Evolutionary conservation across 1,140 invertebrate species (phyloP), one percentile per base, ranked within the genome.

Genomic region (Atta colombica): DNA sequence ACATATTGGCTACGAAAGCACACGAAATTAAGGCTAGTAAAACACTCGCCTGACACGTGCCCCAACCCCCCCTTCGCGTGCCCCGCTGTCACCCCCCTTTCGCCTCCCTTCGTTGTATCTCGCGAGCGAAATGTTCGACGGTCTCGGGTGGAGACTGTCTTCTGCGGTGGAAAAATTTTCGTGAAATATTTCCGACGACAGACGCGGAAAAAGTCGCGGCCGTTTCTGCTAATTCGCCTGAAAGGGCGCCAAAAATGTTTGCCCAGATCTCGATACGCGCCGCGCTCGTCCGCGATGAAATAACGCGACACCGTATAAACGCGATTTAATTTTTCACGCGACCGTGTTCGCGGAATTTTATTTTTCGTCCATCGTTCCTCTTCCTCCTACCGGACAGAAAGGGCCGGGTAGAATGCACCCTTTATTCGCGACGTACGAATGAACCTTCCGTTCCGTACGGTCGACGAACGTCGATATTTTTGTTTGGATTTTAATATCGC

Each of bases 11-110:
- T 94, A 89, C 92, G 93, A 94, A 93, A 93, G 92, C 92, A 91
- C 91, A 91, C 93, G 92, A 94, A 94, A 94, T 94, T 94, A 94
- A 94, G 93, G 93, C 93, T 94, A 94, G 93, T 94, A 94, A 94
- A 94, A 94, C 93, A 94, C 92, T 93, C 92, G 90, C 89, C 90
- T 94, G 92, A 94, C 93, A 93, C 88, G 75, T 68, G 71, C 31
- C 74, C 69, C 77, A 39, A 71, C 80, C 55, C 31, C 55, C 31
- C 18, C 55, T 68, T 39, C 31, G 31, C 65, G 65, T 68, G 65
- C 65, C 65, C 31, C 35, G 65, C 53, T 12, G 12, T 35, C 18
- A 16, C 60, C 18, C 28, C 25, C 12, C 3, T 28, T n/a, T 1
- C n/a, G 0, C 18, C 18, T 5, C 51, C 25, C 10, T 6, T 21